A percentile compares a stretch with the other conserved stretches of the same genome.
Conservation (phyloP, 2,888 invertebrate species). For the Myathropa florea region DNA sequence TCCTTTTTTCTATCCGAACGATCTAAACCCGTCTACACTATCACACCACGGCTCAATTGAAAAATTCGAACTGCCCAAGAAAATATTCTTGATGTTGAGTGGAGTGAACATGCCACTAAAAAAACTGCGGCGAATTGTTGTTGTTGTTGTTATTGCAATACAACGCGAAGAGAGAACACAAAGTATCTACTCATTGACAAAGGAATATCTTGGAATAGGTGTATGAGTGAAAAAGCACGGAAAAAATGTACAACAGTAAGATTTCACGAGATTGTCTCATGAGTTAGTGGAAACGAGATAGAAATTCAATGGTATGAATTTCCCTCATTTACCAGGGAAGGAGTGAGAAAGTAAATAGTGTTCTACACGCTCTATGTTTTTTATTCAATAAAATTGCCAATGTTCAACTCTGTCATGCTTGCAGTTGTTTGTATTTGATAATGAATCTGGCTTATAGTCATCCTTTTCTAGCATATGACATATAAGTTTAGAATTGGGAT, state of each 20-base stretch:
- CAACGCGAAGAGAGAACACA: slow-evolving; percentile 30
- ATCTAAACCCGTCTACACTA: slow-evolving; percentile 47
- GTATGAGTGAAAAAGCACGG: neutral
- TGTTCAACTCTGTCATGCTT: neutral
- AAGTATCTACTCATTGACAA: slow-evolving; percentile 39
- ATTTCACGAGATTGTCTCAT: neutral
- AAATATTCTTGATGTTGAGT: slow-evolving; percentile 55
- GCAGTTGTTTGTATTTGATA: neutral
- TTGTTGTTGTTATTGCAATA: slow-evolving; percentile 34
- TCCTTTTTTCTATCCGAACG: slow-evolving; percentile 42
- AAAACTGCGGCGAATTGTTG: slow-evolving; percentile 53
- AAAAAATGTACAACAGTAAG: neutral
- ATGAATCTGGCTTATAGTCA: neutral
- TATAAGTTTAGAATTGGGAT: neutral
- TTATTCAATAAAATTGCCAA: neutral
- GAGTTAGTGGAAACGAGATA: neutral
- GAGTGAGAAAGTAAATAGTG: neutral
- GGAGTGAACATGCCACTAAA: slow-evolving; percentile 47
- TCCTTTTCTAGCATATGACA: neutral
- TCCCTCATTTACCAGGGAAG: neutral
- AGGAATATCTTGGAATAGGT: slow-evolving; percentile 23
- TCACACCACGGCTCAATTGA: slow-evolving; percentile 59
- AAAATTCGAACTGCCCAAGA: slow-evolving; percentile 63
- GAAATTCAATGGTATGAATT: neutral
- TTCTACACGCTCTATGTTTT: neutral